A percentile compares a stretch with the other conserved stretches of the same genome.
These are phyloP conservation scores for Thunnus maccoyii DNA, from an alignment of 2,113 vertebrate species.

Conservation along the genomic window DNA sequence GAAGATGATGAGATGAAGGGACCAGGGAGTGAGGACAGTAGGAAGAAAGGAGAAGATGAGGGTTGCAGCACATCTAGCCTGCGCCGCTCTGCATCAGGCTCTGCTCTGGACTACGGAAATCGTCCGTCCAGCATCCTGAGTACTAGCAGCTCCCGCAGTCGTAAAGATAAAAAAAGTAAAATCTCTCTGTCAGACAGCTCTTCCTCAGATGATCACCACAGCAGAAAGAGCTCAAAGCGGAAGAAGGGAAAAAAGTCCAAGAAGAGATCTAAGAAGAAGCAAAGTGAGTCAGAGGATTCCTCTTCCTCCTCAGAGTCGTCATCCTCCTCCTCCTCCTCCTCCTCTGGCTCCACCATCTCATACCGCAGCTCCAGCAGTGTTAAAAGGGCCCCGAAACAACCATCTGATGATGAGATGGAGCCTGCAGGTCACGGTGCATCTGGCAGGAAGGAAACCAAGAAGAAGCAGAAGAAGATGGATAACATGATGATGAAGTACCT, in stretches of 20 bases:
- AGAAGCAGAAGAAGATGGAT: conserved; percentile 93
- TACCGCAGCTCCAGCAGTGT: conserved; percentile 93
- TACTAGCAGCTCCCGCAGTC: conserved; percentile 71
- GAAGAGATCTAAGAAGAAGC: conserved; percentile 87
- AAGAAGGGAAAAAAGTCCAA: conserved; percentile 82
- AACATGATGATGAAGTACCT: conserved; percentile 98
- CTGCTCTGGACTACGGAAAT: conserved; percentile 85
- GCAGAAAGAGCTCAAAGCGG: conserved; percentile 81
- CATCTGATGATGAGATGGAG: conserved; percentile 65
- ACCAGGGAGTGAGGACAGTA: conserved; percentile 72
- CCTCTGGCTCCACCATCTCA: conserved; percentile 89
- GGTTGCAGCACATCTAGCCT: conserved; percentile 76
- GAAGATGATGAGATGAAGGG: conserved; percentile 69
- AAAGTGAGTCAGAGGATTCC: conserved; percentile 84
- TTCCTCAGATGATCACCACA: conserved; percentile 77
- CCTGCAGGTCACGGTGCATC: conserved; percentile 37
- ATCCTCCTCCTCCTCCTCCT: conserved; percentile 76
- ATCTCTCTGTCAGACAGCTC: conserved; percentile 81
- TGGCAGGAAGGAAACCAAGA: conserved; percentile 89
- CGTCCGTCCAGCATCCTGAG: conserved; percentile 78
- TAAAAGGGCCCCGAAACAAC: conserved; percentile 85
- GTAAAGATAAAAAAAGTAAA: conserved; percentile 79
- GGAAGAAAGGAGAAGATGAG: conserved; percentile 81
- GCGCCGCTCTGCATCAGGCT: conserved; percentile 86
- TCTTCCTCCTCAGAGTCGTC: conserved; percentile 85